Conservation (phyloP, 2,888 invertebrate genomes). For the Cheilosia soror region DNA sequence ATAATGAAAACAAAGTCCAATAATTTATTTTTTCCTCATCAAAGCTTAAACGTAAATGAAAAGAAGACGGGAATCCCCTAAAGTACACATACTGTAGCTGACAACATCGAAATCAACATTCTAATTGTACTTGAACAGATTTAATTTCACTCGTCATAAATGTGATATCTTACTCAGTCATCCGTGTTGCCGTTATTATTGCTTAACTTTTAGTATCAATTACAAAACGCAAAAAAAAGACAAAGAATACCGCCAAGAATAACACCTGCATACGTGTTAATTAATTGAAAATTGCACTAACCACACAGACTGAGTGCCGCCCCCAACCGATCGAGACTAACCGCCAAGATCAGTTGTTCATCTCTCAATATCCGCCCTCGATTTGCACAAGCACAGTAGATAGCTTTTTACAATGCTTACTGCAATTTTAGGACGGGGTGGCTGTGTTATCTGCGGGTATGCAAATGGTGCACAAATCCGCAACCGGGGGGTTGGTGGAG, state of each 20-base stretch:
- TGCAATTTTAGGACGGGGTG: background rate
- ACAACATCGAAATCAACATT: conserved; percentile 18
- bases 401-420: conserved; percentile 24
- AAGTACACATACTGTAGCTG: background rate
- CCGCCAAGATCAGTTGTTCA: background rate
- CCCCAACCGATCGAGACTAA: conserved; percentile 46
- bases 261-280: background rate
- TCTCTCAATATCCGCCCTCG: conserved; percentile 45
- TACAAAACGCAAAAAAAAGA: background rate
- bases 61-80: background rate
- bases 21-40: background rate
- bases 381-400: conserved; percentile 22
- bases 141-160: conserved; percentile 31
- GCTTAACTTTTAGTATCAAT: background rate
- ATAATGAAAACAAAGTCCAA: background rate
- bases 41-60: background rate
- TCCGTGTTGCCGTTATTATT: conserved; percentile 24
- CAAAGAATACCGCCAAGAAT: background rate
- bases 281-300: conserved; percentile 1
- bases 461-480: background rate
- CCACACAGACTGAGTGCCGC: conserved; percentile 25
- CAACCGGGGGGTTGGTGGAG: background rate
- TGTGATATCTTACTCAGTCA: conserved; percentile 42
- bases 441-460: background rate
- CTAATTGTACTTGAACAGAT: conserved; percentile 5